phyloP scores from a whole-genome alignment of 2,888 invertebrate genomes.

The Seira sanloemensis region DNA sequence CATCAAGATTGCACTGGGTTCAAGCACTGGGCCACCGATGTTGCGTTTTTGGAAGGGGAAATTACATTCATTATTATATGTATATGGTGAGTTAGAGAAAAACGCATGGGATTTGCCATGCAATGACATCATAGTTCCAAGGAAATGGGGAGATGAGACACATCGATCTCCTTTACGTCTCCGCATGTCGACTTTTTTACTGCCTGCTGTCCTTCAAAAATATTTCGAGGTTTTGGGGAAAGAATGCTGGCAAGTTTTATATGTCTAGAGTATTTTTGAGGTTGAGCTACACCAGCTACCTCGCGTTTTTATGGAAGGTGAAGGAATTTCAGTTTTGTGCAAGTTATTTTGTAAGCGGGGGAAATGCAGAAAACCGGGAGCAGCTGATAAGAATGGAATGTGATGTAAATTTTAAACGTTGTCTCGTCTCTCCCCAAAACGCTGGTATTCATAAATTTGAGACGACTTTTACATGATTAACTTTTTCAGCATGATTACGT shows the following conservation, averaged over 20 bases:
- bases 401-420: conserved; percentile 48
- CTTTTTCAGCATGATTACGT: too few relatives aligned
- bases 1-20: background rate
- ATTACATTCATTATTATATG: background rate
- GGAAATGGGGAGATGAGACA: conserved; percentile 32
- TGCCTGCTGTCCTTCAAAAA: conserved; percentile 48
- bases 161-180: conserved; percentile 53
- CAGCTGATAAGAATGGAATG: conserved; percentile 53
- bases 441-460: too few relatives aligned
- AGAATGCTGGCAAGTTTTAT: too few relatives aligned
- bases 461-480: too few relatives aligned
- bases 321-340: too few relatives aligned
- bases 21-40: background rate
- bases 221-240: background rate
- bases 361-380: background rate
- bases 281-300: too few relatives aligned
- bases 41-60: background rate
- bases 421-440: too few relatives aligned
- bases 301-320: too few relatives aligned
- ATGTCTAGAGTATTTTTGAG: too few relatives aligned
- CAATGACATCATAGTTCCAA: conserved; percentile 24
- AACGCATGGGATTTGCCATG: background rate
- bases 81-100: background rate
- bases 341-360: too few relatives aligned
- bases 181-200: conserved; percentile 48